Evolutionary conservation across 2,797 vertebrate genomes (phyloP), one percentile per base, ranked within the genome.

Genomic region (Lagocephalus sceleratus): DNA sequence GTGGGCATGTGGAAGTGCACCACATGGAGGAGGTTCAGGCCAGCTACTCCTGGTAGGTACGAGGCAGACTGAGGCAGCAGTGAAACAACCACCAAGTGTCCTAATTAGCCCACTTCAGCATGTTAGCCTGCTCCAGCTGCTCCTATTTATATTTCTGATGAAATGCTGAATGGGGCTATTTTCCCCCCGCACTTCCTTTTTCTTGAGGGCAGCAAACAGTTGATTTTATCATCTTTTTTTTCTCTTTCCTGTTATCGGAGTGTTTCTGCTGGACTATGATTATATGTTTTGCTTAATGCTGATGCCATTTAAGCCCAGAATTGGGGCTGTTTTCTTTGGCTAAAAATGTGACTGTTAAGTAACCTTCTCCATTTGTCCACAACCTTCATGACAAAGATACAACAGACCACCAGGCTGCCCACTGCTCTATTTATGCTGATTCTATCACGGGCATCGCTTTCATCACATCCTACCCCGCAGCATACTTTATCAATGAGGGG

Each of bases 21-120:
- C 50, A 50, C 10, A 15, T 51, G 52, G 51, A 66, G 48, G 56
- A 66, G 48, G 56, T 59, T 73, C 51, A 71, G 63, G 54, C 51
- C 51, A 66, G 60, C 65, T 56, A 65, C 72, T 78, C 73, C 73
- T 51, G 11, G 41, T 40, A 57, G 26, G 54, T 60, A 71, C 57
- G 60, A 81, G 66, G 41, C 69, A 57, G 59, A 79, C 59, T 62
- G 53, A 68, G 75, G 71, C 77, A 60, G 72, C 61, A 62, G 63
- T 46, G 66, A 82, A 81, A 58, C 75, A 79, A 62, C 73, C 68
- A 71, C 63, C 60, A 70, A 79, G 75, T 72, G 69, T 75, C 72
- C 79, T 80, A 83, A 86, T 88, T 78, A 82, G 65, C 71, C 76
- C 81, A 73, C 73, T 82, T 86, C 73, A 84, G 70, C 78, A 71